A percentile compares a stretch with the other conserved stretches of the same genome.
phyloP scores from a whole-genome alignment of 1,140 invertebrate species.

The Anoplolepis gracilipes region DNA sequence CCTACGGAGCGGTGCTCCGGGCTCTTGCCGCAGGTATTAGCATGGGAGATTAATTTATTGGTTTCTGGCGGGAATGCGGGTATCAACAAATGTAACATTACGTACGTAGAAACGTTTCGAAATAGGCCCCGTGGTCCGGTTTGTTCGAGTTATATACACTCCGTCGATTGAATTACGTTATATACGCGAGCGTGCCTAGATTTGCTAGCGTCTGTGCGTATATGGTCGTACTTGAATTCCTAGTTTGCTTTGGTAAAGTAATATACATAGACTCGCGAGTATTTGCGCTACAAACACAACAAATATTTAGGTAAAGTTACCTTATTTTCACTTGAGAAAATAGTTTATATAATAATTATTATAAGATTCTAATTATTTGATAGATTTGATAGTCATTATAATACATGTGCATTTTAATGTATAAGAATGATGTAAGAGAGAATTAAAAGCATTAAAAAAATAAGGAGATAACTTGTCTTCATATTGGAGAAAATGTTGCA shows the following conservation, averaged over 20 bases:
- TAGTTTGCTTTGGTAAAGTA: conserved; percentile 43
- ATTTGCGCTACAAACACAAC: conserved; percentile 6
- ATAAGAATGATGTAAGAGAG: background rate
- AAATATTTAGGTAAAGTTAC: background rate
- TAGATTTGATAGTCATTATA: background rate
- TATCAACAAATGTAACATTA: conserved; percentile 68
- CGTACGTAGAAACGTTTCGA: conserved; percentile 60
- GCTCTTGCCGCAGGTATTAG: conserved; percentile 66
- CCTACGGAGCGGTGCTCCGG: conserved; percentile 38
- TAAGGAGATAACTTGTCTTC: background rate
- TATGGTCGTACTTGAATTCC: conserved; percentile 65
- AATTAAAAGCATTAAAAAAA: background rate
- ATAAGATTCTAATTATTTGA: background rate
- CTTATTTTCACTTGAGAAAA: background rate
- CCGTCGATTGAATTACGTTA: conserved; percentile 67
- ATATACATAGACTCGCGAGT: conserved; percentile 34
- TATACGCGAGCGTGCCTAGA: conserved; percentile 67
- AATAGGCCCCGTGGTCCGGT: conserved; percentile 66
- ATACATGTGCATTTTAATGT: background rate
- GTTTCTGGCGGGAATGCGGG: conserved; percentile 65
- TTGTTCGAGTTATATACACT: conserved; percentile 33
- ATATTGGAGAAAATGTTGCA: background rate
- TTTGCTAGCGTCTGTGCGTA: conserved; percentile 40
- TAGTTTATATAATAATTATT: too few species aligned
- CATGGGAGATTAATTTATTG: conserved; percentile 76